Evolutionary conservation across 2,113 vertebrate species (phyloP), one percentile per base, ranked within the genome.

Genomic region (Megalops atlanticus): DNA sequence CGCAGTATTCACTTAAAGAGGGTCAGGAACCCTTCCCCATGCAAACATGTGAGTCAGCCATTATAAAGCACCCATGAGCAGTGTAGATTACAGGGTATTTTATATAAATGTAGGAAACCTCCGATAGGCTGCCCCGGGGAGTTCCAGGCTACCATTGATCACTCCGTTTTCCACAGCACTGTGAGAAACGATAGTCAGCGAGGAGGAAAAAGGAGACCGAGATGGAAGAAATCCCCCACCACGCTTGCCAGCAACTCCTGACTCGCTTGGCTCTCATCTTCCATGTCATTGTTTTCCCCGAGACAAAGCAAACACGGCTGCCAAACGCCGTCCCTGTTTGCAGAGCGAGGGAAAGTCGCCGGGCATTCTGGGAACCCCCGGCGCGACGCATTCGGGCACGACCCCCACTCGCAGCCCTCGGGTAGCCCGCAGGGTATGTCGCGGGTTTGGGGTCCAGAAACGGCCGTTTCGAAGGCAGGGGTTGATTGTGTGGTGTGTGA

Each of bases 281-380:
- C 90, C 79, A 87, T 85, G 85, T 49, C 84, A 80, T 90, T 88
- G n/a, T 87, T 73, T 86, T 89, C 82, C 77, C 38, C 75, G 77
- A 49, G 77, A 84, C 79, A 77, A 82, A 86, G 80, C 74, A 24
- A 15, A 40, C n/a, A 77, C 36, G 69, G 47, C 78, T 84, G 78
- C 76, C 16, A 75, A 7, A 79, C 68, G 70, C 49, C 88, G 83
- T 82, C 77, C 2, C 43, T 70, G 52, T 72, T 58, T 36, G 75
- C 36, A 75, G 64, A 7, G 41, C 45, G 35, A 81, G 41, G 39
- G 39, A 76, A 82, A 68, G 77, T 47, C 77, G 41, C 27, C 82
- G 70, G 76, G 82, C 43, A n/a, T 76, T 35, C 24, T 7, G 21
- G 7, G 10, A 3, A 27, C 27, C 10, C 36, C 36, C 8, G 36